These are phyloP conservation scores for Pectinophora gossypiella DNA, from an alignment of 1,140 invertebrate genomes.

Conservation along the genomic window DNA sequence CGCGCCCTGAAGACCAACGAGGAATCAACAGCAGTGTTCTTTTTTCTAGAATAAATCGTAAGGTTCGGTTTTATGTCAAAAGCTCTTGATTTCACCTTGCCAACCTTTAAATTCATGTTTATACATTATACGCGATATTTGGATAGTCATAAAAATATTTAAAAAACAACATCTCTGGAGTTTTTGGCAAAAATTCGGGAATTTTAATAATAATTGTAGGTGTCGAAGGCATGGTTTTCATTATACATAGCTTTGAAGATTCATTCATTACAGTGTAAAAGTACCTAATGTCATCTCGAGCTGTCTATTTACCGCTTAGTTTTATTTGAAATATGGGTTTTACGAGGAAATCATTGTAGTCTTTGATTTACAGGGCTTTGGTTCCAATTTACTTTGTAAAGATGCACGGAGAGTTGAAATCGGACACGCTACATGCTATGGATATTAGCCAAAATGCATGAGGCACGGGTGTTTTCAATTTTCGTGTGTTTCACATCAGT, in stretches of 20 bases:
- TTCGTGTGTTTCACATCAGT: slow-evolving; percentile 4
- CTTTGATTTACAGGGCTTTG: background rate
- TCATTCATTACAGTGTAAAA: background rate
- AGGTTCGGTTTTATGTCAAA: background rate
- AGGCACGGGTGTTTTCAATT: slow-evolving; percentile 4
- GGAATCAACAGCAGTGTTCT: slow-evolving; percentile 29
- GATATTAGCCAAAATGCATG: background rate
- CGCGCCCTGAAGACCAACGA: slow-evolving; percentile 27
- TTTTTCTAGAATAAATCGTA: background rate
- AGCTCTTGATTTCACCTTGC: background rate
- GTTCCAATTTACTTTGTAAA: background rate
- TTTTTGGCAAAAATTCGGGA: background rate
- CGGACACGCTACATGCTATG: background rate
- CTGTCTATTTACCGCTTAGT: slow-evolving; percentile 1
- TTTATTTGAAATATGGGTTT: background rate
- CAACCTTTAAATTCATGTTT: background rate
- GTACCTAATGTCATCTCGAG: background rate
- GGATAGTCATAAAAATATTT: background rate
- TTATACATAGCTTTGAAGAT: background rate
- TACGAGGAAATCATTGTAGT: background rate
- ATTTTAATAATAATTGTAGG: background rate
- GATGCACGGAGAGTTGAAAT: background rate
- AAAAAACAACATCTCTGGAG: no score
- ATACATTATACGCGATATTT: background rate
- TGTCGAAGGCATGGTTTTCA: slow-evolving; percentile 1